Percentiles rank a stretch among this genome's conserved stretches.
Conservation (phyloP, 1,140 invertebrate genomes). For the Drosophila tani region DNA sequence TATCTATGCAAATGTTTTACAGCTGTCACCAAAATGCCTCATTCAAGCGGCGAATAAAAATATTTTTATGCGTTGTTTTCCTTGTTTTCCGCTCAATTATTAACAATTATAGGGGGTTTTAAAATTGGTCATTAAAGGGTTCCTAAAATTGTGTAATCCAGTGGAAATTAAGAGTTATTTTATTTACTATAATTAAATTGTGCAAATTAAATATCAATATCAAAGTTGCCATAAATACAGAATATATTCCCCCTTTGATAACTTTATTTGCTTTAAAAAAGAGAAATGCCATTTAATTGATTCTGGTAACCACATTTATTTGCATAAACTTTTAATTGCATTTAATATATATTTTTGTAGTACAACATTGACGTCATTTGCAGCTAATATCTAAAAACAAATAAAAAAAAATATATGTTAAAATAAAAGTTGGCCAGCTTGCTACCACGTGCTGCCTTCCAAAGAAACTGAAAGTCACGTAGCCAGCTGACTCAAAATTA, state of each 20-base stretch:
- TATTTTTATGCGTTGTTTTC: constrained; percentile 12
- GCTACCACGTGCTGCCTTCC: constrained; percentile 51
- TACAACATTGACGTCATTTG: constrained; percentile 54
- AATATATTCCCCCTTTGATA: neutral
- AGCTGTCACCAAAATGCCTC: constrained; percentile 50
- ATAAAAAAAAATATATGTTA: neutral
- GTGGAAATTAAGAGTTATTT: neutral
- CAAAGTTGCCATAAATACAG: neutral
- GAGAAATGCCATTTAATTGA: neutral
- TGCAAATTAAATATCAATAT: constrained; percentile 24
- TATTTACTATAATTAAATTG: constrained; percentile 23
- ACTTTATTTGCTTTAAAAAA: neutral
- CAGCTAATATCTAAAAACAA: constrained; percentile 19
- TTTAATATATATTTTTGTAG: neutral
- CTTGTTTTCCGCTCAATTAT: constrained; percentile 25
- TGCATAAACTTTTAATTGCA: neutral
- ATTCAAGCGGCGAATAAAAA: constrained; percentile 16
- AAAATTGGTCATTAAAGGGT: neutral
- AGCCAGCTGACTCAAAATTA: constrained; percentile 29
- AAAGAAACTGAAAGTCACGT: constrained; percentile 62
- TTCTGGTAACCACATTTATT: neutral
- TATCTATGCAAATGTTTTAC: constrained; percentile 57
- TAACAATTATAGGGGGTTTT: constrained; percentile 19
- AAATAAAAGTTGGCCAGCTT: constrained; percentile 12
- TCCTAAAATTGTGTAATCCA: neutral